Conservation (phyloP, 1,140 invertebrate genomes). For the Hylyphantes graminicola region DNA sequence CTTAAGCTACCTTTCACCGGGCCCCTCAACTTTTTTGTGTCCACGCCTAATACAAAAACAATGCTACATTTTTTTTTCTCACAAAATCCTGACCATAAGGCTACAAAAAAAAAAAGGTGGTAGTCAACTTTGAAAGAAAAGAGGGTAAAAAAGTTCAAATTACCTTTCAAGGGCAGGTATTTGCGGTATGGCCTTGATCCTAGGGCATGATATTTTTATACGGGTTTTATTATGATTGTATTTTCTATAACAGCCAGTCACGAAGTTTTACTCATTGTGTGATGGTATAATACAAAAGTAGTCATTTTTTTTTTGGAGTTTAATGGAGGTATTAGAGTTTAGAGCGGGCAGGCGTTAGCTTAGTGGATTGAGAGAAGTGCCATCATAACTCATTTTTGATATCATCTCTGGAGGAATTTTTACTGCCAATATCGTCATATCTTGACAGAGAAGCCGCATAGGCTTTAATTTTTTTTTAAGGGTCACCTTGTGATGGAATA, state of each 20-base stretch:
- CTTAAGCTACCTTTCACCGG: background rate
- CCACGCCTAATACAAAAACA: slow-evolving; percentile 49
- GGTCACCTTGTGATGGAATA: too few species aligned
- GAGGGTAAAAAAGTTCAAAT: slow-evolving; percentile 35
- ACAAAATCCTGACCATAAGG: slow-evolving; percentile 36
- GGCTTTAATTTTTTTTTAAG: background rate
- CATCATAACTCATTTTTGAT: slow-evolving; percentile 50
- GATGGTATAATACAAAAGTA: slow-evolving; percentile 35
- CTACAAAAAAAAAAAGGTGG: slow-evolving; percentile 42
- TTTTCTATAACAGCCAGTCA: slow-evolving; percentile 45
- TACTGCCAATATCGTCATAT: slow-evolving; percentile 33
- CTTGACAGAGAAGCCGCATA: background rate
- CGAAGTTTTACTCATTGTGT: slow-evolving; percentile 55
- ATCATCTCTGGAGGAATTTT: slow-evolving; percentile 26
- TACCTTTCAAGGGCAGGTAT: slow-evolving; percentile 54
- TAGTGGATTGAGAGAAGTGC: slow-evolving; percentile 28
- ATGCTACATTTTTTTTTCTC: slow-evolving; percentile 2
- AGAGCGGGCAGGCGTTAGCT: slow-evolving; percentile 8
- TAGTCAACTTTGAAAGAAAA: background rate
- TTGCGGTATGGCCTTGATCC: slow-evolving; percentile 44
- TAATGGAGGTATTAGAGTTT: slow-evolving; percentile 21
- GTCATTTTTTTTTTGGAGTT: background rate
- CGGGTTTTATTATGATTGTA: slow-evolving; percentile 13
- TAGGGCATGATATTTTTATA: slow-evolving; percentile 49
- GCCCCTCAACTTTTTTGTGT: slow-evolving; percentile 10